Base-by-base conservation (phyloP, 64 coral and sea anemone genomes). In the Stichodactyla helianthus region DNA sequence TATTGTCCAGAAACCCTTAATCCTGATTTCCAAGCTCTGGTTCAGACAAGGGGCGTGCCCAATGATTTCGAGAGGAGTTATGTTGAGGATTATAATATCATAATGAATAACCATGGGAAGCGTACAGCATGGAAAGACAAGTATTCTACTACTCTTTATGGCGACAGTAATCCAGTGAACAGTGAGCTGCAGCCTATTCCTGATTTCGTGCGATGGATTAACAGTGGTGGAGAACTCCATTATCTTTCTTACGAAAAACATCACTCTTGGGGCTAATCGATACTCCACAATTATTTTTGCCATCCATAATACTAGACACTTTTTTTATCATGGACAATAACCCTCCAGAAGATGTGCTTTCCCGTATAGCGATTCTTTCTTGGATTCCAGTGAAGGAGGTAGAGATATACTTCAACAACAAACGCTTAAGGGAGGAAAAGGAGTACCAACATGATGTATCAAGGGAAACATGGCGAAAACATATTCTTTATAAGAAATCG, bases 371-470 rank as follows among this genome's bases (percentile, higher is more conserved):
- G 64, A 51, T 93, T 26, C 88, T 93, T 51, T 65, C 84, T 26
- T 93, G 87, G 92, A 53, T 93, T 63, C 87, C 92, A 50, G 55
- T 82, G 44, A 15, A 80, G 54, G 87, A 93, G 57, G 92, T 82
- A 86, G 56, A 71, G 71, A 56, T 52, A 26, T 93, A 82, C 70
- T 93, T 93, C 62, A 61, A 60, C 16, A 13, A 63, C 52, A 51
- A 17, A 6, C 58, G 82, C 52, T 58, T 63, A 16, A 86, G 86
- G 17, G 83, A 53, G 50, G 78, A 86, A 10, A 89, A 89, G 70
- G 61, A 55, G 12, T 85, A 78, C 82, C 12, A 19, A 52, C 83
- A 93, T 19, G 85, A 83, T 82, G 27, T 82, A 15, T 77, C 71
- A 3, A 79, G 88, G 17, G 79, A 93, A 61, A 87, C 88, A 8